These are phyloP conservation scores for Muntiacus reevesi DNA, from an alignment of 2,113 vertebrate genomes.

Conservation along the genomic window DNA sequence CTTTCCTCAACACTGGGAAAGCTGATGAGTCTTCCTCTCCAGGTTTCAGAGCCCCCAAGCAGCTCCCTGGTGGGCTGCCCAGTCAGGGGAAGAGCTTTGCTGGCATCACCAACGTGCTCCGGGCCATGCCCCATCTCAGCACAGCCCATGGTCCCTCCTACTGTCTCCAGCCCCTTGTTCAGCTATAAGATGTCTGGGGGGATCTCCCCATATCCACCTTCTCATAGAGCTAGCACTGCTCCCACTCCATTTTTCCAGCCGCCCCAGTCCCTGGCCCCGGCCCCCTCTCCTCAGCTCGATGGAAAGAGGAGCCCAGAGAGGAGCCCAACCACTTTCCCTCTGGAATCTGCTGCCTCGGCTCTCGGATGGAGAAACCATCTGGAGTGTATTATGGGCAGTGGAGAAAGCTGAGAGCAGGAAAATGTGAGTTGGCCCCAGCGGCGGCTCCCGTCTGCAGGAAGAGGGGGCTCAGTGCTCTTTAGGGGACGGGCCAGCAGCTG, in stretches of 20 bases:
- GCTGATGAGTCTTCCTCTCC: neutral
- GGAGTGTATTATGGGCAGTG: slow-evolving; percentile 66
- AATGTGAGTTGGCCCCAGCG: slow-evolving; percentile 42
- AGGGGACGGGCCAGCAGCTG: neutral
- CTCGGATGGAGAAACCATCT: slow-evolving; percentile 66
- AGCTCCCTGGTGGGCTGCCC: neutral
- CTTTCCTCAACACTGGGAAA: neutral
- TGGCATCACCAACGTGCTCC: neutral
- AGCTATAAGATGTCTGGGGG: neutral
- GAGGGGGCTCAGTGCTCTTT: neutral
- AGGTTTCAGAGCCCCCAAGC: neutral
- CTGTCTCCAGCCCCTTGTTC: neutral
- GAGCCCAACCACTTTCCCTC: slow-evolving; percentile 68
- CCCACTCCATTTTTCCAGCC: neutral
- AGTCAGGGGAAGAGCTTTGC: neutral
- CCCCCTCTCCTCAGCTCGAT: slow-evolving; percentile 2
- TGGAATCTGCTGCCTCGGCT: slow-evolving; percentile 74
- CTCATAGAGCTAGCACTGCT: neutral
- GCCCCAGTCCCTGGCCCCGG: neutral
- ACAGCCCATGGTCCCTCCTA: neutral
- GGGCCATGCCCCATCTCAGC: neutral
- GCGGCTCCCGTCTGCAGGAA: slow-evolving; percentile 24
- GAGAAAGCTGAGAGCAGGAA: slow-evolving; percentile 60
- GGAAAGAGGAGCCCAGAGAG: slow-evolving; percentile 26
- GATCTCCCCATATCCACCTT: neutral